Base-by-base conservation (phyloP, 2,113 vertebrate species). In the Formicarius rufipectus region DNA sequence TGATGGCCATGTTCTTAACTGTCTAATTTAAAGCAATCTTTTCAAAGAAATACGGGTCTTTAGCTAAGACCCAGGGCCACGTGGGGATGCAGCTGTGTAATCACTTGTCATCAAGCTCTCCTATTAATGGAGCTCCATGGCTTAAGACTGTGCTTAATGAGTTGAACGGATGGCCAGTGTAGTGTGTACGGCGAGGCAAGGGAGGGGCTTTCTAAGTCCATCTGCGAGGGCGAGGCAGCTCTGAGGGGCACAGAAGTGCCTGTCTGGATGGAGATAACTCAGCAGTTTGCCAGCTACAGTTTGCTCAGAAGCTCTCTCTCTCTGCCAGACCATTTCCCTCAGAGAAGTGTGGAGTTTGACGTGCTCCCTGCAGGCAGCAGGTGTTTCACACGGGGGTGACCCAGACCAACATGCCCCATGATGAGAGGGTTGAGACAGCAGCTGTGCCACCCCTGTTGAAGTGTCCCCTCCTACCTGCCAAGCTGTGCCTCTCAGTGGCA, bases 1-100 rank as follows among this genome's bases (percentile, higher is more conserved):
- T 78, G 85, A 88, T 92, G 72, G 40, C 1, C 20, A 1, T 75
- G 66, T 40, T 94, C 85, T 93, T 92, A 93, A 79, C 66, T 87
- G 40, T n/a, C 89, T 94, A 69, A 94, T 94, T 95, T 91, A 62
- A 79, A 81, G 76, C 72, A 96, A 96, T 96, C 96, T 97, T 96
- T 83, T 96, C 95, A 96, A 96, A 97, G 82, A 90, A 85, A 86
- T 74, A 81, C 15, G 3, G 74, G 94, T 93, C 79, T 96, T 93
- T 90, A 94, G 68, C 88, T 96, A 95, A 94, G 85, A 95, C 64
- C 47, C 50, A 67, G 59, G 90, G 83, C 79, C 88, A 64, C 40
- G 28, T 12, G 84, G 80, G 89, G 87, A 37, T 95, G 74, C 9
- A 10, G 17, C 73, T 78, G 64, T 81, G 67, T 97, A 95, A 96